Evolutionary conservation across 2,113 vertebrate genomes (phyloP).

Genomic region (Megaptera novaeangliae): DNA sequence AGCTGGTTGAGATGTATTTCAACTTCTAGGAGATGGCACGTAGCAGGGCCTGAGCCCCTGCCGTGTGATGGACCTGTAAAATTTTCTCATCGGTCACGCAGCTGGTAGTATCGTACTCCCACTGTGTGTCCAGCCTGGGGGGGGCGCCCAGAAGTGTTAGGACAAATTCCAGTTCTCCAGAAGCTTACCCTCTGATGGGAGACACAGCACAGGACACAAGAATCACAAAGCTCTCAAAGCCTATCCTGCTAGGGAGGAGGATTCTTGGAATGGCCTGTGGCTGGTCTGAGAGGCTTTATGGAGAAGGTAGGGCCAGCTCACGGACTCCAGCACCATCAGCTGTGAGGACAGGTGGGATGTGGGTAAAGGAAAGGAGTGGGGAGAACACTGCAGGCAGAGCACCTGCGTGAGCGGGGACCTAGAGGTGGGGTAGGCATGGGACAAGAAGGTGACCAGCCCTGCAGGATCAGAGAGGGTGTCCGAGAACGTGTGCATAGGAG

Average conservation of each 20-base stretch:
- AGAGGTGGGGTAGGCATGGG: neutral
- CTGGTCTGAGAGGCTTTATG: no score
- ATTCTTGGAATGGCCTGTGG: accelerated
- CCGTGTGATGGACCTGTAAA: neutral
- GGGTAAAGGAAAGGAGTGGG: neutral
- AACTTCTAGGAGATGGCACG: no score
- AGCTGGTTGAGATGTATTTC: neutral
- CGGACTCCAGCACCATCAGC: neutral
- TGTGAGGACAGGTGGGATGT: neutral
- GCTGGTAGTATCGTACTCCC: accelerated
- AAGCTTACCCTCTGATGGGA: neutral
- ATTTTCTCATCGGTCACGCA: accelerated
- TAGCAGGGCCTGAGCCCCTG: neutral
- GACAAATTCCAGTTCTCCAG: neutral
- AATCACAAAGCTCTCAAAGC: neutral
- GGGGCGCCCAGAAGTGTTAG: accelerated
- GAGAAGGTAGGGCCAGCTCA: neutral
- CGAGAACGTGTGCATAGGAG: accelerated
- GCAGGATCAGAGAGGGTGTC: neutral
- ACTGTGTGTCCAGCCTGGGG: neutral
- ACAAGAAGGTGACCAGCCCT: neutral
- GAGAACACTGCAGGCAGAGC: neutral
- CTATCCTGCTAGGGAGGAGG: neutral
- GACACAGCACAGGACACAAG: accelerated
- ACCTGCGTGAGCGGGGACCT: neutral